phyloP scores from a whole-genome alignment of 92 coral and sea anemone species.

The Actinernus sp. region DNA sequence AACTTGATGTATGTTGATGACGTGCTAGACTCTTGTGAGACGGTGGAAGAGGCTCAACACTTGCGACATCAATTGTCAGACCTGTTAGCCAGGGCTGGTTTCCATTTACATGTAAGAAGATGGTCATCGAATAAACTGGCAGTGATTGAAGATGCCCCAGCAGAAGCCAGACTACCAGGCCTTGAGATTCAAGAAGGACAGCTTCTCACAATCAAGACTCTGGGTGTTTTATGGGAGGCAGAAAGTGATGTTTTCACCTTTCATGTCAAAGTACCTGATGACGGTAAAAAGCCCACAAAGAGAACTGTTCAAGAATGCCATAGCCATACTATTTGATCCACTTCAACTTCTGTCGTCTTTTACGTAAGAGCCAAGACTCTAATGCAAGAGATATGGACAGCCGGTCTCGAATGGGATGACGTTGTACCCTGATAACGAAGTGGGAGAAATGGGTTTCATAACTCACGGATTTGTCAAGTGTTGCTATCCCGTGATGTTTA shows the following conservation, averaged over 20 bases:
- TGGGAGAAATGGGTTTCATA: slow-evolving; percentile 16
- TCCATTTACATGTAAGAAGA: background rate
- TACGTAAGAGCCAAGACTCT: no score
- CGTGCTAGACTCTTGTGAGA: slow-evolving; percentile 43
- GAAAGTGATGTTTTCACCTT: slow-evolving; percentile 27
- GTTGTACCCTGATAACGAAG: background rate
- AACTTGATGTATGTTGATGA: slow-evolving; percentile 46
- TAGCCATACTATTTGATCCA: no score
- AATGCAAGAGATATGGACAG: no score
- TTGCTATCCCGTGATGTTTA: no score
- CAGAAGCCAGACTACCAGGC: no score
- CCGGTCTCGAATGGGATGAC: slow-evolving; percentile 10
- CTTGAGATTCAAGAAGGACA: no score
- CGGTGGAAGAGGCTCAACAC: no score
- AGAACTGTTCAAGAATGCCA: background rate
- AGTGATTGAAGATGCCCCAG: no score
- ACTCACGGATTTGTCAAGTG: no score
- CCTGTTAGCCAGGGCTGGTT: background rate
- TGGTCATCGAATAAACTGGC: background rate
- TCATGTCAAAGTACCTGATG: background rate
- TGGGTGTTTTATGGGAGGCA: slow-evolving; percentile 43
- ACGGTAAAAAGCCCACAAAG: slow-evolving; percentile 2
- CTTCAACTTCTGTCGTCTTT: no score
- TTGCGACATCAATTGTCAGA: background rate
- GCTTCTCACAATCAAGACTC: no score